Conservation (phyloP, 1,140 invertebrate genomes). For the Spodoptera frugiperda region DNA sequence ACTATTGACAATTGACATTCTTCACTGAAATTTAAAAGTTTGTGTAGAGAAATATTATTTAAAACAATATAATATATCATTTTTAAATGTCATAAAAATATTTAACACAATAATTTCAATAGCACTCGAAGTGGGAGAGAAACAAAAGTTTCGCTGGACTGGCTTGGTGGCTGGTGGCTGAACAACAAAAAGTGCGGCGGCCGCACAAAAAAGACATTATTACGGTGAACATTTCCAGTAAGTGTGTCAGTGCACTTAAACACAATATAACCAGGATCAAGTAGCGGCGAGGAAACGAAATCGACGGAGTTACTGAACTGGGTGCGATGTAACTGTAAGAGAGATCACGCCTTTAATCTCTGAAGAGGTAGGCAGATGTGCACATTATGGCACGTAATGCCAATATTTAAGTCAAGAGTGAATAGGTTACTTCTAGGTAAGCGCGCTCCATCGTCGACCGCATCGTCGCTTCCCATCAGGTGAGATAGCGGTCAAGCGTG, state of each 20-base stretch:
- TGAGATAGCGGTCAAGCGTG: too few relatives aligned
- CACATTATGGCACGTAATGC: too few relatives aligned
- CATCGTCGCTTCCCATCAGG: too few relatives aligned
- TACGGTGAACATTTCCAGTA: slow-evolving; percentile 27
- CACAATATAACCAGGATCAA: slow-evolving; percentile 22
- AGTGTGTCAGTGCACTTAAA: slow-evolving; percentile 17
- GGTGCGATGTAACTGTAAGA: neutral
- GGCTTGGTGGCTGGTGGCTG: too few relatives aligned
- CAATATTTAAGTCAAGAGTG: too few relatives aligned
- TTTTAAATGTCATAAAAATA: neutral
- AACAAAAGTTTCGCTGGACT: slow-evolving; percentile 3
- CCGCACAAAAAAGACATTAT: slow-evolving; percentile 12
- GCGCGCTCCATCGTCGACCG: too few relatives aligned
- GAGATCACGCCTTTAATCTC: too few relatives aligned
- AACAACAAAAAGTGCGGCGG: neutral
- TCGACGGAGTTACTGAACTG: neutral
- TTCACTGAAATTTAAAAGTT: too few relatives aligned
- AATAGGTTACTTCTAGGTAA: too few relatives aligned
- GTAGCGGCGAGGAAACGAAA: neutral
- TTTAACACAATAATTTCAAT: slow-evolving; percentile 12
- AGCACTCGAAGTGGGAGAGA: neutral
- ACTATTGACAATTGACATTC: too few relatives aligned
- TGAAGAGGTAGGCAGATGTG: too few relatives aligned
- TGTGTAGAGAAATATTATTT: neutral
- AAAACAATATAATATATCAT: neutral